Base-by-base conservation (phyloP, 2,113 vertebrate species). In the Pelusios castaneus region DNA sequence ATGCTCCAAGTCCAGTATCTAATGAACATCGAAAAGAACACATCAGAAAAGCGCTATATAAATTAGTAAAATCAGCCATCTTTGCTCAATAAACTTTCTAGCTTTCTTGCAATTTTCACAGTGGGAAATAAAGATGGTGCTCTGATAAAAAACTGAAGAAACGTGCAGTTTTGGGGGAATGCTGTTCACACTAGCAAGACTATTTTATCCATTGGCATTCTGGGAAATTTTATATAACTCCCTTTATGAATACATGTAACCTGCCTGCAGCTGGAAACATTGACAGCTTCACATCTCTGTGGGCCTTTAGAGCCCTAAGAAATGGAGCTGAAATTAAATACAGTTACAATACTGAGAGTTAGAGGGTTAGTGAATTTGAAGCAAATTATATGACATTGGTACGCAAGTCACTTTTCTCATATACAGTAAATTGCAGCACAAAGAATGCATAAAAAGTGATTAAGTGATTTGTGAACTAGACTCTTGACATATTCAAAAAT, bases 401-500 rank as follows among this genome's bases (percentile, higher is more conserved):
- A 90, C 45, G 95, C 76, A 94, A 95, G 56, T 95, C 86, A 92
- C 63, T 95, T 93, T 97, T 94, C 83, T 96, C 87, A 94, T 77
- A 89, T 76, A 93, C 21, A 73, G 90, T 90, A 96, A 92, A 96
- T 95, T 96, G 85, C 86, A 90, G 82, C 52, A 87, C 52, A 87
- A 94, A 95, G 89, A 54, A 4, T 63, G 10, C 16, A 88, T 90
- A 92, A 94, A 90, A 92, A 97, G 60, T 88, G 88, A 97, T 97
- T 96, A 96, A 94, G 54, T 92, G 84, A 95, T 96, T 94, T 97
- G 77, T 96, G 80, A 97, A 87, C 63, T 77, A 90, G 38, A 24
- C 38, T 96, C 88, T 92, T 94, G 93, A 89, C 92, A 92, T 91
- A 94, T 92, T 97, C 92, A 97, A 91, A 96, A 97, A 95, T 94